Percentiles rank a stretch among this genome's conserved stretches.
phyloP scores from a whole-genome alignment of 2,888 invertebrate species.

The Ethmia dodecea region DNA sequence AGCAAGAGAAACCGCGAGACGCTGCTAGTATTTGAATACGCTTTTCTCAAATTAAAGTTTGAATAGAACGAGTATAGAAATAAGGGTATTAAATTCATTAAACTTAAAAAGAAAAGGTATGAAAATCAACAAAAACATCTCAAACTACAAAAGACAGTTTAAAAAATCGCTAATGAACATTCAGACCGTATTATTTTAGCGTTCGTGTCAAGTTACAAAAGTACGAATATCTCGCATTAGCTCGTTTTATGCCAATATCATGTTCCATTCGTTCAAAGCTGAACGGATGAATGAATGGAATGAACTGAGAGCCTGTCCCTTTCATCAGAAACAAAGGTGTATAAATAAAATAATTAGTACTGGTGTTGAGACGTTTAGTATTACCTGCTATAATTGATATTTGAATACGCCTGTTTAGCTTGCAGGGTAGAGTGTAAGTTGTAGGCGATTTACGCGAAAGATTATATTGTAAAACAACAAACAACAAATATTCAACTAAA shows the following conservation, averaged over 20 bases:
- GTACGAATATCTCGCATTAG: conserved; percentile 40
- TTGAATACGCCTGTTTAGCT: conserved; percentile 35
- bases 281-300: conserved; percentile 25
- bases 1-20: no score
- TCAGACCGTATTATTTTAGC: conserved; percentile 26
- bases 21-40: no score
- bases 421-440: not conserved
- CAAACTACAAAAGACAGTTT: no score
- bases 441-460: no score
- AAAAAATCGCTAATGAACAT: conserved; percentile 28
- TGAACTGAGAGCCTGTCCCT: conserved; percentile 16
- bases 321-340: conserved; percentile 17
- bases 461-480: no score
- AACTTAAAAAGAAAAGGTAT: no score
- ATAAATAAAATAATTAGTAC: conserved; percentile 66
- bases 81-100: no score
- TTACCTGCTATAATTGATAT: conserved; percentile 47
- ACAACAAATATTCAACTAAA: no score
- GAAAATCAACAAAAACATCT: no score
- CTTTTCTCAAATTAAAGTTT: no score
- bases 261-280: conserved; percentile 31
- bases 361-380: conserved; percentile 58
- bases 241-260: conserved; percentile 38
- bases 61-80: no score
- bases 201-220: conserved; percentile 35